Evolutionary conservation across 2,888 invertebrate genomes (phyloP), one percentile per base, ranked within the genome.

Genomic region (Protodeltote pygarga): DNA sequence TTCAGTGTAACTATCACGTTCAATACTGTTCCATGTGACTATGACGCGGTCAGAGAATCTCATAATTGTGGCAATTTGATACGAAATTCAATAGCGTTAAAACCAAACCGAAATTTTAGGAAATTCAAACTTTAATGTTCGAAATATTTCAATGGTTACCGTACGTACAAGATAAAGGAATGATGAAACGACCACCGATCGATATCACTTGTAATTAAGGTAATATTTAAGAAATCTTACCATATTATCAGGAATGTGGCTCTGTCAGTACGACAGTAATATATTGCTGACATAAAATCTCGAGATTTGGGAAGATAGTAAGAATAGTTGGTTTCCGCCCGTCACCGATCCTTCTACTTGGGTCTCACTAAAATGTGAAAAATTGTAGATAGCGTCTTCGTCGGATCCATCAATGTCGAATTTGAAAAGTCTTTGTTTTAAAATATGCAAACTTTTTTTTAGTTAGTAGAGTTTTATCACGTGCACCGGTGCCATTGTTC

Each of bases 271-370:
- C 73, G 87, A 85, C 83, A 80, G 84, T 89, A 89, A 91, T 83
- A 84, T 90, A 91, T 90, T 79, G 80, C 86, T 81, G 87, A 87
- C 90, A 87, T 89, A 87, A 90, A 90, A 79, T 77, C 80, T 83
- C 65, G 72, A 91, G 87, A 91, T 91, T 87, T 66, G 74, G 77
- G 70, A 71, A 82, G 91, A 92, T 91, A 89, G 79, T 77, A 64
- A 77, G 80, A 85, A 88, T 87, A 83, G 85, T 85, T 77, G 76
- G 81, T 87, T 89, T 88, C 85, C 87, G 85, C 64, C 76, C 75
- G 75, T 74, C 69, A 75, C 55, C 78, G 69, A 77, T 85, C 79
- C 81, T 77, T 82, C 74, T 65, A 65, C 71, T 63, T 71, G 72
- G 71, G 71, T 74, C 69, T 76, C 65, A 83, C 81, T 85, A 85